Evolutionary conservation across 2,888 invertebrate species (phyloP).

Genomic region (Phortica magna): DNA sequence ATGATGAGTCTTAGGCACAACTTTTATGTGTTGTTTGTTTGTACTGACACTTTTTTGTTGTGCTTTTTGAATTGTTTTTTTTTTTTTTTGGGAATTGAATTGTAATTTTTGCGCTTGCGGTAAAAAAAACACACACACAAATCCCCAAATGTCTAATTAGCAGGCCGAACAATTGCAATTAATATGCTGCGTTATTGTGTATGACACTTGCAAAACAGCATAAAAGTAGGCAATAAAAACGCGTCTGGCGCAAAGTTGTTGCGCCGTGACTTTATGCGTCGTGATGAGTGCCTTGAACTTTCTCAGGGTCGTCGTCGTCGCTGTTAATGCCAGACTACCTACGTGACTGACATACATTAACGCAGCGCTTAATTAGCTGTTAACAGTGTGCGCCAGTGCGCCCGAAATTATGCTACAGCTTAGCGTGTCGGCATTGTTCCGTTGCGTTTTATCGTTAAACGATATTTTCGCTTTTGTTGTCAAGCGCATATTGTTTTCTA

Average conservation of each 20-base stretch:
- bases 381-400: too few relatives aligned
- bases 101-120: too few relatives aligned
- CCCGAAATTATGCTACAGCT: background rate
- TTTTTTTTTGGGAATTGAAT: background rate
- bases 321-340: conserved; percentile 11
- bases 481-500: too few relatives aligned
- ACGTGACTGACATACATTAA: conserved; percentile 26
- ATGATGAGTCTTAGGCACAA: too few relatives aligned
- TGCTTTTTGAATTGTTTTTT: background rate
- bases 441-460: background rate
- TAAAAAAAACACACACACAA: background rate
- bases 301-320: background rate
- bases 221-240: background rate
- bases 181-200: conserved; percentile 11
- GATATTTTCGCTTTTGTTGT: background rate
- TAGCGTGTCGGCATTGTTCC: background rate
- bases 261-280: background rate
- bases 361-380: background rate
- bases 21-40: too few relatives aligned
- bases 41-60: background rate
- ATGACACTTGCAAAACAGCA: background rate
- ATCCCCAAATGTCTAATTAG: conserved; percentile 22
- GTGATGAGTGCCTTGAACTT: background rate
- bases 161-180: conserved; percentile 6
- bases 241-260: background rate